These are phyloP conservation scores for Hemicordylus capensis DNA, from an alignment of 2,113 vertebrate genomes.

Conservation along the genomic window DNA sequence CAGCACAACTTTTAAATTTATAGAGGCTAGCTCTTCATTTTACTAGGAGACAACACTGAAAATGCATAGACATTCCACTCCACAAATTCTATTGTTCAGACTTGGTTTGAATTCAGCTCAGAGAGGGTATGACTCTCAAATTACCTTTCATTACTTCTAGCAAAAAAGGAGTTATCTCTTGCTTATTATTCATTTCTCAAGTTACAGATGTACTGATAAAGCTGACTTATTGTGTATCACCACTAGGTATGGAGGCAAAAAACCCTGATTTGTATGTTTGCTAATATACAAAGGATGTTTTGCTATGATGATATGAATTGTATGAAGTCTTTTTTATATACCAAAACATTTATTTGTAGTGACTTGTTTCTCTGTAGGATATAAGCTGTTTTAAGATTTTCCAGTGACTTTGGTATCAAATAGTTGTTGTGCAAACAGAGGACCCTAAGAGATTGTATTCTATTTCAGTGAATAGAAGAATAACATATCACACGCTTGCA, in stretches of 20 bases:
- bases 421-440: background rate
- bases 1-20: too few species aligned
- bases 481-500: background rate
- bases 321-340: background rate
- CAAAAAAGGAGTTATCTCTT: background rate
- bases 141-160: background rate
- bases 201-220: background rate
- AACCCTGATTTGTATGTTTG: background rate
- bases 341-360: conserved; percentile 6
- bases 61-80: too few species aligned
- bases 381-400: conserved; percentile 44
- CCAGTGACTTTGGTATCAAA: conserved; percentile 22
- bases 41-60: too few species aligned
- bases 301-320: background rate
- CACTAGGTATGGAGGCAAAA: background rate
- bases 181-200: background rate
- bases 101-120: background rate
- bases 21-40: too few species aligned
- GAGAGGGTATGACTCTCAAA: too few species aligned
- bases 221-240: background rate
- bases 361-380: background rate
- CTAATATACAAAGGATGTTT: background rate
- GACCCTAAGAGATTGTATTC: too few species aligned
- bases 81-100: background rate
- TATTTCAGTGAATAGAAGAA: background rate